Percentiles rank a stretch among this genome's conserved stretches.
These are phyloP conservation scores for Pachypanchax playfairii DNA, from an alignment of 2,113 vertebrate genomes.

Conservation along the genomic window DNA sequence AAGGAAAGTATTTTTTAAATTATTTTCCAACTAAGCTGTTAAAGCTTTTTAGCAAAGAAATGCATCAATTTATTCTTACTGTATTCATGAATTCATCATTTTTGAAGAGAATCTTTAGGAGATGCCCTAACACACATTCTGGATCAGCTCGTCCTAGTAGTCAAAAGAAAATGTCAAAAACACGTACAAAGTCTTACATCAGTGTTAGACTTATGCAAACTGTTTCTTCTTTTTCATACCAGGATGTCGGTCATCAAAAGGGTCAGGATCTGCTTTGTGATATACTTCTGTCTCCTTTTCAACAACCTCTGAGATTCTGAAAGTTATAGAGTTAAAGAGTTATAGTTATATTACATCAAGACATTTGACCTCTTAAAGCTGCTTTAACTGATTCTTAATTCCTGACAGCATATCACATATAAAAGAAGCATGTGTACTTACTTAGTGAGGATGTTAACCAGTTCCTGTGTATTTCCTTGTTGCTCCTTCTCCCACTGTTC, in stretches of 20 bases:
- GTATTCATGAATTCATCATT: conserved; percentile 99
- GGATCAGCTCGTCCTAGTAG: conserved; percentile 93
- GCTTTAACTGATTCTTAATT: not conserved
- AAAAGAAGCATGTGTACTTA: conserved; percentile 63
- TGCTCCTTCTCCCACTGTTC: conserved; percentile 99
- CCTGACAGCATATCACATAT: not conserved
- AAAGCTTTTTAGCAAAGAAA: not conserved
- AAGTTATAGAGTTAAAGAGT: too few relatives aligned
- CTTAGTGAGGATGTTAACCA: conserved; percentile 94
- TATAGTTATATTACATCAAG: too few relatives aligned
- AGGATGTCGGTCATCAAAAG: conserved; percentile 97
- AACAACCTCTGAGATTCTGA: conserved; percentile 96
- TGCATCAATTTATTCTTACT: conserved; percentile 74
- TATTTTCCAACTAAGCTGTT: not conserved
- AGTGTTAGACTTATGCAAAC: not conserved
- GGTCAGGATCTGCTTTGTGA: conserved; percentile 97
- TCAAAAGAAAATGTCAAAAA: conserved; percentile 43
- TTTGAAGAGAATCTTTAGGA: conserved; percentile 98
- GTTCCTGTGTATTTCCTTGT: conserved; percentile 89
- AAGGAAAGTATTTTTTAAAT: not conserved
- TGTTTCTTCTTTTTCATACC: conserved; percentile 75
- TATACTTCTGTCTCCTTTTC: conserved; percentile 98
- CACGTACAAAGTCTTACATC: not conserved
- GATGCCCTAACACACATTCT: conserved; percentile 94
- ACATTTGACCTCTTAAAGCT: not conserved